Evolutionary conservation across 2,113 vertebrate genomes (phyloP), one percentile per base, ranked within the genome.

Genomic region (Percina caprodes): DNA sequence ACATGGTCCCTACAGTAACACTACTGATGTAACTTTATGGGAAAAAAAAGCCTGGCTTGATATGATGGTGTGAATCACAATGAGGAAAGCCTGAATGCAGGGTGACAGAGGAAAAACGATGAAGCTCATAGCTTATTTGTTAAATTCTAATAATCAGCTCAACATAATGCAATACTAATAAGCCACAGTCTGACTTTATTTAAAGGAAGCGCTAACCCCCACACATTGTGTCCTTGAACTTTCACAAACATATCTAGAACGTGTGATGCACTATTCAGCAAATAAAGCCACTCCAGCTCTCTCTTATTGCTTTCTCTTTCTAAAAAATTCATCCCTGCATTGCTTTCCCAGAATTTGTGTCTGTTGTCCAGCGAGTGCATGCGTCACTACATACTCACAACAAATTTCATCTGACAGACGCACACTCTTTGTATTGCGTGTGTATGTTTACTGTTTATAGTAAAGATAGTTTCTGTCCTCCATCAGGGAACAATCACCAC

Each of bases 371-470:
- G 74, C 59, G 74, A 45, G 13, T 1, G 39, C 4, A 16, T 51
- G 83, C 63, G 7, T 80, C 88, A 81, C 69, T 45, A 35, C 58
- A 45, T 48, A 15, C 51, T 51, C 16, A 16, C 18, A 3, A 71
- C 46, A 82, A 56, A 88, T 62, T 1, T 61, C 45, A 61, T 24
- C 71, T 52, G 86, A 86, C 86, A 82, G 68, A 62, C 30, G 21
- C 56, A 33, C 80, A 71, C 51, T 49, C 63, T 62, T 61, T 56
- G 55, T 61, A 66, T 55, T 66, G 46, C 46, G 69, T 54, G 52
- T 49, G 52, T 42, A 49, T 69, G 30, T 69, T 77, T 65, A 74
- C 45, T 35, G 35, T 67, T 42, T 56, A 62, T 66, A 80, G 19
- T 74, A 45, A 69, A 70, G 45, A 62, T 67, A 54, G 73, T 24